phyloP scores from a whole-genome alignment of 2,888 invertebrate genomes.

The Netelia fuscicornis region DNA sequence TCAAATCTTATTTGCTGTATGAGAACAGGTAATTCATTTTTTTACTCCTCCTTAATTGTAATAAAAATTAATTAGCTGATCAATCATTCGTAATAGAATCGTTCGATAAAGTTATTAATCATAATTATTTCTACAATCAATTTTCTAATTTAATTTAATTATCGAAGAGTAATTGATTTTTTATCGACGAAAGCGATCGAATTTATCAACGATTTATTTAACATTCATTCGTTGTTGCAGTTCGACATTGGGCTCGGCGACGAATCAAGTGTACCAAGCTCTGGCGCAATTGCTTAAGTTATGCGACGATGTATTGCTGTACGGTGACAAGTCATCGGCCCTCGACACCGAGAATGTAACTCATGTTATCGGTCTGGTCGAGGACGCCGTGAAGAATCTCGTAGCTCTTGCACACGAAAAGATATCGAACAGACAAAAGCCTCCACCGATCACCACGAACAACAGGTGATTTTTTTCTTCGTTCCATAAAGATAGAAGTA shows the following conservation, averaged over 20 bases:
- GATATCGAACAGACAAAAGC: constrained; percentile 88
- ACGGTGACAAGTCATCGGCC: constrained; percentile 89
- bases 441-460: constrained; percentile 77
- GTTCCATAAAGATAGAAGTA: neutral
- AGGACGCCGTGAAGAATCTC: constrained; percentile 91
- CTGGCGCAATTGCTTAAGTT: constrained; percentile 94
- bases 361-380: constrained; percentile 90
- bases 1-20: constrained; percentile 85
- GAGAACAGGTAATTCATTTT: constrained; percentile 85
- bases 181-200: neutral
- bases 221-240: constrained; percentile 82
- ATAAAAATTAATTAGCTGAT: neutral
- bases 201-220: neutral
- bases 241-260: constrained; percentile 91
- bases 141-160: neutral
- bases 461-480: constrained; percentile 78
- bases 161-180: neutral
- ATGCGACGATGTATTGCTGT: constrained; percentile 94
- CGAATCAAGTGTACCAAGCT: constrained; percentile 94
- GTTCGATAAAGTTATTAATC: neutral
- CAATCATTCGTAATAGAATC: too few relatives aligned
- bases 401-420: constrained; percentile 94
- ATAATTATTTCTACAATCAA: neutral
- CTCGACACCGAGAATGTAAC: constrained; percentile 88
- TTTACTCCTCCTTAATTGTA: constrained; percentile 8